Conservation (phyloP, 1,140 invertebrate species). For the Apolygus lucorum region DNA sequence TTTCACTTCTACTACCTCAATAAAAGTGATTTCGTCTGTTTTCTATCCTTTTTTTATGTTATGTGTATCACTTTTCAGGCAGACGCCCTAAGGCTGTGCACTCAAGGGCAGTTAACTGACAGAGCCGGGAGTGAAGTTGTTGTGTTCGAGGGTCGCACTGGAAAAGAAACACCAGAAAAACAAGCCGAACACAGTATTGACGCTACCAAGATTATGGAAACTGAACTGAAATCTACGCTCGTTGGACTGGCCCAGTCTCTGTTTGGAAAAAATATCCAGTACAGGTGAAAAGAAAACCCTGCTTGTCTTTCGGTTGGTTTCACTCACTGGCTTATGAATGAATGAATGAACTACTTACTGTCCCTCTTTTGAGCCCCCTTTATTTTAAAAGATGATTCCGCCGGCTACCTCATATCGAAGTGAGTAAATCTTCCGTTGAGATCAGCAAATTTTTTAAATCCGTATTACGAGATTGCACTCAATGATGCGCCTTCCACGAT, state of each 20-base stretch:
- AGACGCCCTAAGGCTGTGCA: not conserved
- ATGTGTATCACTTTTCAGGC: not conserved
- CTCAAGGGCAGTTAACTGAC: conserved; percentile 53
- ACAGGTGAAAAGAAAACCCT: not conserved
- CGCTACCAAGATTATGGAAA: conserved; percentile 75
- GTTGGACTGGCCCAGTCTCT: conserved; percentile 61
- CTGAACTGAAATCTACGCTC: conserved; percentile 75
- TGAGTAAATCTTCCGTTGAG: too few species aligned
- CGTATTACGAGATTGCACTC: too few species aligned
- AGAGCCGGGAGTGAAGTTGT: conserved; percentile 41
- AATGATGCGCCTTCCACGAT: too few species aligned
- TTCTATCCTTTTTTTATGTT: too few species aligned
- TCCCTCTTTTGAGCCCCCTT: not conserved
- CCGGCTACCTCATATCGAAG: too few species aligned
- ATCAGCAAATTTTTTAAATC: too few species aligned
- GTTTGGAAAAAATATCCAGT: conserved; percentile 58
- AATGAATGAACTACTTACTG: not conserved
- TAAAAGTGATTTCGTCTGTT: too few species aligned
- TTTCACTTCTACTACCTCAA: too few species aligned
- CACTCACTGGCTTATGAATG: not conserved
- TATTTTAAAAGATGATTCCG: too few species aligned
- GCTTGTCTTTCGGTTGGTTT: too few species aligned
- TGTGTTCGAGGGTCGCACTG: conserved; percentile 41
- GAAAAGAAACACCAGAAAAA: conserved; percentile 57
- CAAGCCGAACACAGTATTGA: conserved; percentile 82